phyloP scores from a whole-genome alignment of 2,797 vertebrate genomes.

The Semaprochilodus insignis region DNA sequence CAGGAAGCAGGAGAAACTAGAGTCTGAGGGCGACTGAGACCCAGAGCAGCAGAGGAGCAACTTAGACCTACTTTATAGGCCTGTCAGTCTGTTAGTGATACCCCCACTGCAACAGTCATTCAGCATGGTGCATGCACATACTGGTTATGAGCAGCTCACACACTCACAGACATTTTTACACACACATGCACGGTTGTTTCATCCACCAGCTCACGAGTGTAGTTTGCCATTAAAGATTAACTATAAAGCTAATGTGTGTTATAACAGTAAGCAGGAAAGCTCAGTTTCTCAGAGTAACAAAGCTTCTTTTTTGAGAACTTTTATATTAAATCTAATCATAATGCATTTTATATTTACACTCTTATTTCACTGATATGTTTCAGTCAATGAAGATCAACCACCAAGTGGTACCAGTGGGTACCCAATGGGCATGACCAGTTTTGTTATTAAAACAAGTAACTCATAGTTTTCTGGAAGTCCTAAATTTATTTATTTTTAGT shows the following conservation, averaged over 20 bases:
- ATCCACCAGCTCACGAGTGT: not conserved
- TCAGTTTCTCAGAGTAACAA: no score
- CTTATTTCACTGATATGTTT: no score
- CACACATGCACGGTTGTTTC: not conserved
- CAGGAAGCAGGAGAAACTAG: slow-evolving; percentile 62
- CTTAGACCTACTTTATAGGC: slow-evolving; percentile 77
- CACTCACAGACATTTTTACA: slow-evolving; percentile 4
- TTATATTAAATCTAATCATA: no score
- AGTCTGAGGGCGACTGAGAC: slow-evolving; percentile 68
- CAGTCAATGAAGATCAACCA: no score
- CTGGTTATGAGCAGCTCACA: slow-evolving; percentile 28
- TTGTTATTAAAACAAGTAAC: no score
- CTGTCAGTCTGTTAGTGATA: slow-evolving; percentile 84
- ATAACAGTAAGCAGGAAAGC: no score
- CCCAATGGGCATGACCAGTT: no score
- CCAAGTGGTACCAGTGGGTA: no score
- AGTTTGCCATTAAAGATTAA: not conserved
- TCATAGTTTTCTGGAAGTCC: no score
- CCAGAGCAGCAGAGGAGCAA: slow-evolving; percentile 67
- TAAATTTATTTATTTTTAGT: no score
- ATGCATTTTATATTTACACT: no score
- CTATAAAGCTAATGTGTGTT: not conserved
- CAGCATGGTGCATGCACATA: slow-evolving; percentile 56
- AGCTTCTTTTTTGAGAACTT: no score
- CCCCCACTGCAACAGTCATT: slow-evolving; percentile 79